These are phyloP conservation scores for Psephotus haematonotus DNA, from an alignment of 2,113 vertebrate species.

Conservation along the genomic window DNA sequence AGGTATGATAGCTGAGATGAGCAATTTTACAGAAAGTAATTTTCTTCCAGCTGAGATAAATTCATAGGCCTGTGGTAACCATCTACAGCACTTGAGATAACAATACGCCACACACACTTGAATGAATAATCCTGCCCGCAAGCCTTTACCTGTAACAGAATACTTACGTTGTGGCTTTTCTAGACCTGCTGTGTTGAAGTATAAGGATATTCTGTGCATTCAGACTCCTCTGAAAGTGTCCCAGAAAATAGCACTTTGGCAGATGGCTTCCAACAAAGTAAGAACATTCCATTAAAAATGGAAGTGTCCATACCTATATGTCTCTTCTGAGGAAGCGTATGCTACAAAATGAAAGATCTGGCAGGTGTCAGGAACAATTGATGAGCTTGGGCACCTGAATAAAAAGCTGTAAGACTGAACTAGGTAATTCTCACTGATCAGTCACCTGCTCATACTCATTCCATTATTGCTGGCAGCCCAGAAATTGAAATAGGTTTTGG, in stretches of 20 bases:
- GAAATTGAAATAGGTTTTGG: neutral
- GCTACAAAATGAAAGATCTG: neutral
- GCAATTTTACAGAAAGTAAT: neutral
- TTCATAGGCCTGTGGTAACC: neutral
- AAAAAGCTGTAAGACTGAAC: neutral
- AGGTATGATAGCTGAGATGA: neutral
- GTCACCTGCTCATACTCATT: neutral
- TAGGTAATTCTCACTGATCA: neutral
- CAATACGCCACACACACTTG: neutral
- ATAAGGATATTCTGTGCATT: neutral
- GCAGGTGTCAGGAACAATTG: neutral
- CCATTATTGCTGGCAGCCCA: neutral
- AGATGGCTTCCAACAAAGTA: neutral
- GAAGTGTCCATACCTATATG: fast-evolving
- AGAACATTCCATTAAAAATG: neutral
- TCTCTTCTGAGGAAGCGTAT: neutral
- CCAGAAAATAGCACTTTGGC: neutral
- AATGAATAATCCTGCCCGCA: neutral
- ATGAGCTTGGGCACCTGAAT: neutral
- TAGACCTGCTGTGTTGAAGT: neutral
- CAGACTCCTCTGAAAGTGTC: neutral
- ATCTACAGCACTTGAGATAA: neutral
- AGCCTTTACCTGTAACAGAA: neutral
- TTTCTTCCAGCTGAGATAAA: conserved; percentile 18
- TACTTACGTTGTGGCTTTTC: neutral